Percentiles rank a stretch among this genome's conserved stretches.
Conservation (phyloP, 1,140 invertebrate species). For the Leptinotarsa undecemlineata region DNA sequence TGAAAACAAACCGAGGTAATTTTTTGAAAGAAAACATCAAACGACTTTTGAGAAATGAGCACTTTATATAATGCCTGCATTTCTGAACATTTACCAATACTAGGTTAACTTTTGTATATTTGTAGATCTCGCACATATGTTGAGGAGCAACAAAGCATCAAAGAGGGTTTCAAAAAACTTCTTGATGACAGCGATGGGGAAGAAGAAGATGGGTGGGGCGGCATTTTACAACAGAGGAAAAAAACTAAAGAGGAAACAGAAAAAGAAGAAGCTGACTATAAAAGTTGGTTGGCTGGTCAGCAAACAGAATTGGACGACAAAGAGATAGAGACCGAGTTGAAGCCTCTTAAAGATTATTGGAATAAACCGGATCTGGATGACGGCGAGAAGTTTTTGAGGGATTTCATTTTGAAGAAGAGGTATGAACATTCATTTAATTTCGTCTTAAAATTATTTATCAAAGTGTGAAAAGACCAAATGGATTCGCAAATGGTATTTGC, state of each 20-base stretch:
- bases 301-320: slow-evolving; percentile 67
- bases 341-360: slow-evolving; percentile 84
- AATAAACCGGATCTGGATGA: slow-evolving; percentile 77
- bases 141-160: slow-evolving; percentile 72
- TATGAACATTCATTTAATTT: slow-evolving; percentile 49
- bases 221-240: slow-evolving; percentile 63
- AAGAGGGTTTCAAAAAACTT: slow-evolving; percentile 66
- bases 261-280: slow-evolving; percentile 73
- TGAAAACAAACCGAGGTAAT: slow-evolving; percentile 27
- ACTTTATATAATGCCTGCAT: not conserved
- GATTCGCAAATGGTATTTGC: too few relatives aligned
- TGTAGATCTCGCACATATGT: slow-evolving; percentile 62
- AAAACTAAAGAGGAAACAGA: slow-evolving; percentile 66
- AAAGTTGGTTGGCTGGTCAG: slow-evolving; percentile 82
- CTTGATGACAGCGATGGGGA: slow-evolving; percentile 59
- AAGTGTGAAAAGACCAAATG: too few relatives aligned
- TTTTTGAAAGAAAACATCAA: too few relatives aligned
- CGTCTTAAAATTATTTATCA: not conserved
- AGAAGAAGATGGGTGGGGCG: slow-evolving; percentile 59
- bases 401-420: slow-evolving; percentile 90
- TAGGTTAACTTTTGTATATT: not conserved
- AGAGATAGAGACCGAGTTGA: slow-evolving; percentile 66
- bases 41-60: too few relatives aligned
- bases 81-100: slow-evolving; percentile 1
- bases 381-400: slow-evolving; percentile 86